These are phyloP conservation scores for Drosophila guanche DNA, from an alignment of 1,140 invertebrate species.

Conservation along the genomic window DNA sequence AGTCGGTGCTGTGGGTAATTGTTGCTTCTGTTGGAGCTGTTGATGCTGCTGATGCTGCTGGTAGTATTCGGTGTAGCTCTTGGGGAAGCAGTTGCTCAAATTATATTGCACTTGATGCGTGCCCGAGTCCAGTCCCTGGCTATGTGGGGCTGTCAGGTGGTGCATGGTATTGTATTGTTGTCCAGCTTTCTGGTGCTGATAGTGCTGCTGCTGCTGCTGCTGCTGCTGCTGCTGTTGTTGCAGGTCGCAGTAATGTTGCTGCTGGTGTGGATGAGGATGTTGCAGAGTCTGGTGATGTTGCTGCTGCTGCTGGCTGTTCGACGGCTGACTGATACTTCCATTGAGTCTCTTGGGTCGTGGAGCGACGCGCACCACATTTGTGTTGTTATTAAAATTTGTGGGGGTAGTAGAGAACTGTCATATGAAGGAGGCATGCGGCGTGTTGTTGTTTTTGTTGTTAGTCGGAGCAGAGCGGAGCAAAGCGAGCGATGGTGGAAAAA, in stretches of 20 bases:
- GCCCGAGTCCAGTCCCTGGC: slow-evolving; percentile 24
- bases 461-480: background rate
- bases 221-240: slow-evolving; percentile 47
- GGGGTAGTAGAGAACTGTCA: slow-evolving; percentile 76
- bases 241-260: slow-evolving; percentile 50
- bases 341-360: slow-evolving; percentile 78
- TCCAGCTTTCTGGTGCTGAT: slow-evolving; percentile 36
- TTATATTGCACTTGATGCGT: slow-evolving; percentile 63
- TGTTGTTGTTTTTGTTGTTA: slow-evolving; percentile 20
- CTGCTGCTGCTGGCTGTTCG: slow-evolving; percentile 50
- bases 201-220: too few relatives aligned
- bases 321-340: slow-evolving; percentile 71
- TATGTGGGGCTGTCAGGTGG: slow-evolving; percentile 38
- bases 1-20: slow-evolving; percentile 21
- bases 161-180: slow-evolving; percentile 73
- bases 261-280: slow-evolving; percentile 46
- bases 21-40: slow-evolving; percentile 31
- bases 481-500: slow-evolving; percentile 8
- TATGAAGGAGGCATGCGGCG: slow-evolving; percentile 17
- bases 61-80: slow-evolving; percentile 73
- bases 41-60: slow-evolving; percentile 56
- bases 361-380: slow-evolving; percentile 77
- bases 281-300: slow-evolving; percentile 52
- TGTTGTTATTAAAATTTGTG: slow-evolving; percentile 83
- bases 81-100: slow-evolving; percentile 72